Conservation (phyloP, 2,888 invertebrate genomes). For the Amblyjoppa fuscipennis region DNA sequence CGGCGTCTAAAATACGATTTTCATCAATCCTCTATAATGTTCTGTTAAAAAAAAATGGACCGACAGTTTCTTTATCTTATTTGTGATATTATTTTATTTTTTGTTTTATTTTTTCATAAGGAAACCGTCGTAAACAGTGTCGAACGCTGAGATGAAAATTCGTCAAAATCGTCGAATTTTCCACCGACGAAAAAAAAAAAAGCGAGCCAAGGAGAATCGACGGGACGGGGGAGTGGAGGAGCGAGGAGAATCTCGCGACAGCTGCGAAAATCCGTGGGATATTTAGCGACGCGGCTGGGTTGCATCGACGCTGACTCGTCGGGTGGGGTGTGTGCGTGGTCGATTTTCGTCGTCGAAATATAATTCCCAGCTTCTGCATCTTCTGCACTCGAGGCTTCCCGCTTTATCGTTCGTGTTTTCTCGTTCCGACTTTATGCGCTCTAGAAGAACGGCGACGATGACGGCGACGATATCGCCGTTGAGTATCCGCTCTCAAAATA, state of each 20-base stretch:
- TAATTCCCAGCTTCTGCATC: conserved; percentile 38
- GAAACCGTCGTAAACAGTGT: too few species aligned
- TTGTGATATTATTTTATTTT: too few species aligned
- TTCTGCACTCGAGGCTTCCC: conserved; percentile 11
- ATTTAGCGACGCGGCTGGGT: conserved; percentile 48
- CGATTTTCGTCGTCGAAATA: conserved; percentile 22
- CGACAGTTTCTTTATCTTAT: too few species aligned
- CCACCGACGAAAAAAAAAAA: background rate
- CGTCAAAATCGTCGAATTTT: background rate
- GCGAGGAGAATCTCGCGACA: conserved; percentile 43
- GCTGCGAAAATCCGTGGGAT: conserved; percentile 41
- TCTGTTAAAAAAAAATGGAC: too few species aligned
- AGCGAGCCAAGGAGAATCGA: conserved; percentile 8
- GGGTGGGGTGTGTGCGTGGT: conserved; percentile 26
- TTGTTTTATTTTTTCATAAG: too few species aligned
- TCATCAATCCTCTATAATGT: too few species aligned
- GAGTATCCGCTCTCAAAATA: conserved; percentile 43
- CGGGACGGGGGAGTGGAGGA: conserved; percentile 5
- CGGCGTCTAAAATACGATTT: too few species aligned
- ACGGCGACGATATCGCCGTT: conserved; percentile 31
- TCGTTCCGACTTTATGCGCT: conserved; percentile 15
- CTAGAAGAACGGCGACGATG: conserved; percentile 3
- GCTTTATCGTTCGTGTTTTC: conserved; percentile 35
- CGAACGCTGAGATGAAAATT: background rate
- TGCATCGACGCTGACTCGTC: conserved; percentile 17